Percentiles rank a stretch among this genome's conserved stretches.
These are phyloP conservation scores for Eupithecia pulchellata DNA, from an alignment of 2,888 invertebrate genomes.

Conservation along the genomic window DNA sequence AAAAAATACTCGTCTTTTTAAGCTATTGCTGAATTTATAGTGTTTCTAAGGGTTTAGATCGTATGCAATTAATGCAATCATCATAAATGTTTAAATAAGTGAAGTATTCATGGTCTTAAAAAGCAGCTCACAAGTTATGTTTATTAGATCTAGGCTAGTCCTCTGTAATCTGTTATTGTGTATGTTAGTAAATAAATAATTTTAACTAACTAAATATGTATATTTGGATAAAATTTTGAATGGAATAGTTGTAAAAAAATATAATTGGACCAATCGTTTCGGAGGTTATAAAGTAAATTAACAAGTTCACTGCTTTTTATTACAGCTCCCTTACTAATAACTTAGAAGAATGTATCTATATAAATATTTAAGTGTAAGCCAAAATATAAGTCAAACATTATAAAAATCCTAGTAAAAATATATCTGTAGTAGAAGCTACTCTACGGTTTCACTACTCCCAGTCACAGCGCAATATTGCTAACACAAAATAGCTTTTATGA, in stretches of 20 bases:
- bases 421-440: constrained; percentile 9
- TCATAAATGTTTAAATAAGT: too few relatives aligned
- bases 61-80: too few relatives aligned
- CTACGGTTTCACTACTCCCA: constrained; percentile 17
- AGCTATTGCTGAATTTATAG: too few relatives aligned
- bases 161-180: too few relatives aligned
- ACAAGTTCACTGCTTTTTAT: neutral
- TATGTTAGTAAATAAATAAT: too few relatives aligned
- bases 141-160: too few relatives aligned
- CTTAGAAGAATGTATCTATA: too few relatives aligned
- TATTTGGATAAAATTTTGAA: neutral
- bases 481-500: constrained; percentile 59
- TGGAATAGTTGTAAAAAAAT: neutral
- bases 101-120: too few relatives aligned
- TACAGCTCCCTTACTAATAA: neutral
- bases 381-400: neutral
- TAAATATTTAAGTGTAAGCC: neutral
- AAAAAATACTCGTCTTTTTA: too few relatives aligned
- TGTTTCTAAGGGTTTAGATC: too few relatives aligned
- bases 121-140: too few relatives aligned
- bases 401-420: neutral
- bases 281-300: neutral
- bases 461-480: constrained; percentile 18
- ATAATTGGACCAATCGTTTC: neutral
- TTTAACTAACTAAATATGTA: too few relatives aligned